Percentiles rank a stretch among this genome's conserved stretches.
Conservation (phyloP, 2,797 vertebrate genomes). For the Myiothlypis chrysogaster region DNA sequence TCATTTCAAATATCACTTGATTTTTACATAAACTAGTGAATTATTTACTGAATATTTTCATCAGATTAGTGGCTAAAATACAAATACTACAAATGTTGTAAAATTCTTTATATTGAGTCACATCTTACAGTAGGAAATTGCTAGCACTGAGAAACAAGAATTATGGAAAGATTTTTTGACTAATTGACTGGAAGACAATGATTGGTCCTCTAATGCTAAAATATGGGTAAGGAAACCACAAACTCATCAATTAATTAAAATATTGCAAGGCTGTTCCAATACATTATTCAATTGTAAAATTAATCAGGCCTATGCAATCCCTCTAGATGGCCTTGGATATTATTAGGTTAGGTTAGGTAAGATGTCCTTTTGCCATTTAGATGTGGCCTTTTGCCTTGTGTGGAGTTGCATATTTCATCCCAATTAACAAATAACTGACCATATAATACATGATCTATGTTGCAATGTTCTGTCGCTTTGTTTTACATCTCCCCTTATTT, state of each 20-base stretch:
- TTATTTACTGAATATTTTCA: background rate
- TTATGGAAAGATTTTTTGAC: background rate
- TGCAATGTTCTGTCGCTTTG: background rate
- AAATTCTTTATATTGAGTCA: background rate
- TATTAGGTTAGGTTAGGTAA: background rate
- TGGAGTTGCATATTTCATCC: background rate
- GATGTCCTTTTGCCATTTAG: background rate
- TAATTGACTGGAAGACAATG: background rate
- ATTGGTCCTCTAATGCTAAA: background rate
- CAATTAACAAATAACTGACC: background rate
- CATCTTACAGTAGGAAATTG: background rate
- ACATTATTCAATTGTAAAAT: background rate
- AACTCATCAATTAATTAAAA: constrained; percentile 32
- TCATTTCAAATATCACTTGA: background rate
- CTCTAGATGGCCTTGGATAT: background rate
- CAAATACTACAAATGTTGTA: background rate
- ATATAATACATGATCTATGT: background rate
- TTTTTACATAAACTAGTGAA: background rate
- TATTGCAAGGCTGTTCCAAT: background rate
- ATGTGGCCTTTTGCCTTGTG: background rate
- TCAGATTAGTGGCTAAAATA: background rate
- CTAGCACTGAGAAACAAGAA: background rate
- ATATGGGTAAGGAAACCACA: background rate
- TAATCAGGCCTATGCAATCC: background rate
- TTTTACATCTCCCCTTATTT: background rate